Percentiles rank a stretch among this genome's conserved stretches.
Evolutionary conservation across 2,888 invertebrate species (phyloP).

Genomic region (Diadegma fenestrale): DNA sequence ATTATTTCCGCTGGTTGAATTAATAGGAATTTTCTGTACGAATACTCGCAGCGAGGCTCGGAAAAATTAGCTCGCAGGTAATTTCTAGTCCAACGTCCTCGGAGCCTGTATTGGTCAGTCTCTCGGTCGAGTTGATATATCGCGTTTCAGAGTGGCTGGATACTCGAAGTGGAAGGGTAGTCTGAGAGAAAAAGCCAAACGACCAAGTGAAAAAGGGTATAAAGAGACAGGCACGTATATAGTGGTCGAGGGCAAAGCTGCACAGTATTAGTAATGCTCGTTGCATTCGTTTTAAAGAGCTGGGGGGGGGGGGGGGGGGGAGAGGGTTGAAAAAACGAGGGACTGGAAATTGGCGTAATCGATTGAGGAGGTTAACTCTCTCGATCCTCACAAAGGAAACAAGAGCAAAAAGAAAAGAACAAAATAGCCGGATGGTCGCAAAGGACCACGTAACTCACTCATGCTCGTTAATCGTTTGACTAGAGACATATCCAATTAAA

Average conservation of each 20-base stretch:
- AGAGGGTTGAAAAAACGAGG: constrained; percentile 15
- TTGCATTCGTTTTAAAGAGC: constrained; percentile 13
- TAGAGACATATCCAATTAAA: constrained; percentile 19
- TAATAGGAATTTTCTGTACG: background rate
- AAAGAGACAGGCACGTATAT: constrained; percentile 23
- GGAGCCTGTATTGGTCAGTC: background rate
- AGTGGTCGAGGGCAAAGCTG: constrained; percentile 6
- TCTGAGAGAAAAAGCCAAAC: constrained; percentile 13
- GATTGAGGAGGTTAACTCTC: constrained; percentile 45
- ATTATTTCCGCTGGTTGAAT: background rate
- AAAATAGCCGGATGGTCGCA: constrained; percentile 9
- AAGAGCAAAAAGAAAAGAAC: constrained; percentile 5
- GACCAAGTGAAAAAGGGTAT: constrained; percentile 23
- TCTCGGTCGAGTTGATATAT: constrained; percentile 17
- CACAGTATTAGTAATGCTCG: constrained; percentile 35
- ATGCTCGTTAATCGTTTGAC: constrained; percentile 44
- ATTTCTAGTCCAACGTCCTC: background rate
- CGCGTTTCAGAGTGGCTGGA: background rate
- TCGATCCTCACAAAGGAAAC: constrained; percentile 33
- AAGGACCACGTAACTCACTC: constrained; percentile 26
- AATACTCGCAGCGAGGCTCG: background rate
- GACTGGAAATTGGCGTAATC: constrained; percentile 59
- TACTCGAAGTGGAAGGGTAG: constrained; percentile 2
- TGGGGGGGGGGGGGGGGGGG: background rate
- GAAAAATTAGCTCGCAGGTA: background rate